These are phyloP conservation scores for Steatocranus sp. DNA, from an alignment of 2,797 vertebrate genomes.

Conservation along the genomic window DNA sequence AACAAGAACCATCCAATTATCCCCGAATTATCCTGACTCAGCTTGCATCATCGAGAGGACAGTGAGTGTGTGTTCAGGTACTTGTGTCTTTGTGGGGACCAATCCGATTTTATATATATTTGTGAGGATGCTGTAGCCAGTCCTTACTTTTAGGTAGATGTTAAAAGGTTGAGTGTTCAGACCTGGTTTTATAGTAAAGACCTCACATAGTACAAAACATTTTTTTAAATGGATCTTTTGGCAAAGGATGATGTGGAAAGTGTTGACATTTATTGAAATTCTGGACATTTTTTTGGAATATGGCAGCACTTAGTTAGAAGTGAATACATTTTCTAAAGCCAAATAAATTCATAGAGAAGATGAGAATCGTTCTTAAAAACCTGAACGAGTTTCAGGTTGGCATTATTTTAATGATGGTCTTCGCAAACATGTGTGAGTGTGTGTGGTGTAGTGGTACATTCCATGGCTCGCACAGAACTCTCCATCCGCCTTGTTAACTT, in stretches of 20 bases:
- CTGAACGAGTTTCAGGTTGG: neutral
- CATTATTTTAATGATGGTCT: neutral
- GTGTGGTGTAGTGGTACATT: neutral
- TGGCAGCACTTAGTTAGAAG: neutral
- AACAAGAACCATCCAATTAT: slow-evolving; percentile 49
- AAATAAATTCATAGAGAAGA: neutral
- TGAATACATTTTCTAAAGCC: neutral
- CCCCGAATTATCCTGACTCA: slow-evolving; percentile 43
- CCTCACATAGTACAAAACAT: neutral
- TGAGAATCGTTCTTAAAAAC: neutral
- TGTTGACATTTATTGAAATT: neutral
- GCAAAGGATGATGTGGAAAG: accelerated
- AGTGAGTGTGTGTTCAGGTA: neutral
- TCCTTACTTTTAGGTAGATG: neutral
- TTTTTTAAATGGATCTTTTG: neutral
- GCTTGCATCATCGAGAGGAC: slow-evolving; percentile 28
- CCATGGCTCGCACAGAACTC: slow-evolving; percentile 39
- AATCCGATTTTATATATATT: accelerated
- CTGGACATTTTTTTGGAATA: neutral
- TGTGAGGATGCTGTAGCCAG: neutral
- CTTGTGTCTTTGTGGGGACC: neutral
- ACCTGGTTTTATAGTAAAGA: neutral
- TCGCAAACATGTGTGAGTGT: neutral
- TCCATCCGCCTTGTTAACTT: slow-evolving; percentile 52
- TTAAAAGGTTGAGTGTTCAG: neutral